Percentiles rank a stretch among this genome's conserved stretches.
phyloP scores from a whole-genome alignment of 2,888 invertebrate genomes.

The Eremobia ochroleuca region DNA sequence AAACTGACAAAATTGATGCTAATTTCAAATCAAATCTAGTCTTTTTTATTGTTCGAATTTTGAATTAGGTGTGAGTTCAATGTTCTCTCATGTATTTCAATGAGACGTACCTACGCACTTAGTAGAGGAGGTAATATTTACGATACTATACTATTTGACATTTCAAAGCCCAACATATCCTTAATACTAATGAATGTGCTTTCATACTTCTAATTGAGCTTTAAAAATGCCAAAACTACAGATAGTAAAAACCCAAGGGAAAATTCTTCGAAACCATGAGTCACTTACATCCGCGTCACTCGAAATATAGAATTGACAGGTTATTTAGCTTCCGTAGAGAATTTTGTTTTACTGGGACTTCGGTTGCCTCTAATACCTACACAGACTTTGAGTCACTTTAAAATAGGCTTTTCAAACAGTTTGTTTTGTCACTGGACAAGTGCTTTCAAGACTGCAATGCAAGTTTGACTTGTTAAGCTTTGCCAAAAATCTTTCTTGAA shows the following conservation, averaged over 20 bases:
- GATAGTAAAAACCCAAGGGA: slow-evolving; percentile 23
- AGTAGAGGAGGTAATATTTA: not conserved
- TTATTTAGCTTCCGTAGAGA: slow-evolving; percentile 6
- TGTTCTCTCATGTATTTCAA: slow-evolving; percentile 1
- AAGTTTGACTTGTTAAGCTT: not conserved
- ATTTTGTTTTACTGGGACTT: slow-evolving; percentile 37
- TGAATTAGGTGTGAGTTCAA: not conserved
- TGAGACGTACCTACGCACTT: not conserved
- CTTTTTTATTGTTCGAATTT: not conserved
- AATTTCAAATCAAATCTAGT: not conserved
- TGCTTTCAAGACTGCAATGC: not conserved
- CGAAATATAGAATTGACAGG: not conserved
- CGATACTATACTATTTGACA: not conserved
- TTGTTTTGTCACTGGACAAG: not conserved
- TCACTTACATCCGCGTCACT: not conserved
- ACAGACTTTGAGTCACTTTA: slow-evolving; percentile 17
- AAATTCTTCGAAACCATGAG: slow-evolving; percentile 28
- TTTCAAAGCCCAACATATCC: not conserved
- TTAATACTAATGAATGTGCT: not conserved
- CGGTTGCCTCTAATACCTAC: not conserved
- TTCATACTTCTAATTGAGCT: not conserved
- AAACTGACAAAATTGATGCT: not conserved
- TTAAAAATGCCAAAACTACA: too few relatives aligned
- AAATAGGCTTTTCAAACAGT: slow-evolving; percentile 4
- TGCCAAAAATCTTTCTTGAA: not conserved